phyloP scores from a whole-genome alignment of 2,797 vertebrate species.

The Danio choprae region DNA sequence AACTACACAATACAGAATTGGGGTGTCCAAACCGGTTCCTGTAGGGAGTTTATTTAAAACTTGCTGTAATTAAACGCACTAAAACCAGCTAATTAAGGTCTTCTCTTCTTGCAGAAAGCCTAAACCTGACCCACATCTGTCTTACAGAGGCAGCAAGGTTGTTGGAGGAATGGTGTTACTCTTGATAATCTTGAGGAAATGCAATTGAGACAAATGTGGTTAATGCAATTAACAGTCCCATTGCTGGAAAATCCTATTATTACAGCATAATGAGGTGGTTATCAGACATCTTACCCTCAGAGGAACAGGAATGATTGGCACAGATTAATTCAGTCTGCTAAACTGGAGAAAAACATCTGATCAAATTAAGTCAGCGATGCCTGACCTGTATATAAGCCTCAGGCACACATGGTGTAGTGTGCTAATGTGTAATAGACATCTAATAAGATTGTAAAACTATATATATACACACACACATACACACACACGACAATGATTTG shows the following conservation, averaged over 20 bases:
- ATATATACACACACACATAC: no score
- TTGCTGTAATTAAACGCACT: no score
- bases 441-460: no score
- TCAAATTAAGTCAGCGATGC: constrained; percentile 54
- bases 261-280: constrained; percentile 10
- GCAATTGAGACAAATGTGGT: neutral
- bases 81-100: no score
- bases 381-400: constrained; percentile 49
- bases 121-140: neutral
- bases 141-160: neutral
- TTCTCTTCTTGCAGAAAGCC: neutral
- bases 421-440: neutral
- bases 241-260: constrained; percentile 18
- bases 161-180: neutral
- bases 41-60: no score
- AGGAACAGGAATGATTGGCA: neutral
- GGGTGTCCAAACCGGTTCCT: no score
- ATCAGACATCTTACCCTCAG: constrained; percentile 5
- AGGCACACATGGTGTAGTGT: neutral
- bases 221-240: constrained; percentile 11
- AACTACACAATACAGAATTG: no score
- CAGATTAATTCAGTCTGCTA: constrained; percentile 4
- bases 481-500: neutral
- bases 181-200: neutral
- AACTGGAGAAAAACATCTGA: neutral